Evolutionary conservation across 2,888 invertebrate species (phyloP).

Genomic region (Hyposoter dolosus): DNA sequence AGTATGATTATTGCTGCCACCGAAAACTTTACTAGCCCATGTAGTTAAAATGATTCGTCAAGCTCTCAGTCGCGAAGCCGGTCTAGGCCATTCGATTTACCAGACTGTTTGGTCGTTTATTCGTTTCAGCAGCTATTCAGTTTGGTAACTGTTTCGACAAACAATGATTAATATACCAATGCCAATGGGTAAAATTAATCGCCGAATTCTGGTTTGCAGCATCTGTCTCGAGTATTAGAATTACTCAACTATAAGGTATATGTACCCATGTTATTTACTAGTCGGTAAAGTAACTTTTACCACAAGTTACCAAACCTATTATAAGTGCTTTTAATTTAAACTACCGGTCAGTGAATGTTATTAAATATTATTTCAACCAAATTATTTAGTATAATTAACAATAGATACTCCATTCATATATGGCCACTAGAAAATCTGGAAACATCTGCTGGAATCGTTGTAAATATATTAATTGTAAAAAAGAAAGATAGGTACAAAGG

Average conservation of each 20-base stretch:
- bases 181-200: conserved; percentile 18
- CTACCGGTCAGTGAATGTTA: not conserved
- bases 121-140: conserved; percentile 22
- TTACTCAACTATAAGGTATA: conserved; percentile 15
- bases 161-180: conserved; percentile 30
- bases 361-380: not conserved
- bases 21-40: conserved; percentile 6
- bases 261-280: conserved; percentile 17
- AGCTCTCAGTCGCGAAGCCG: conserved; percentile 19
- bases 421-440: conserved; percentile 13
- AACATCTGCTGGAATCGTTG: not conserved
- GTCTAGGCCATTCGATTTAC: conserved; percentile 18
- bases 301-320: conserved; percentile 8
- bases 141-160: too few species aligned
- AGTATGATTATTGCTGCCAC: conserved; percentile 8
- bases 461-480: conserved; percentile 10
- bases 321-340: conserved; percentile 8
- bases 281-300: conserved; percentile 29
- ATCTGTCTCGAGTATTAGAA: conserved; percentile 17
- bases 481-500: not conserved
- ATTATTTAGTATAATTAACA: conserved; percentile 2
- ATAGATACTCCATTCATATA: not conserved
- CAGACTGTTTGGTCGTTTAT: conserved; percentile 23
- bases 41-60: conserved; percentile 10
- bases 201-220: conserved; percentile 25